phyloP scores from a whole-genome alignment of 2,797 vertebrate species.

The Coranthus polyacanthus region DNA sequence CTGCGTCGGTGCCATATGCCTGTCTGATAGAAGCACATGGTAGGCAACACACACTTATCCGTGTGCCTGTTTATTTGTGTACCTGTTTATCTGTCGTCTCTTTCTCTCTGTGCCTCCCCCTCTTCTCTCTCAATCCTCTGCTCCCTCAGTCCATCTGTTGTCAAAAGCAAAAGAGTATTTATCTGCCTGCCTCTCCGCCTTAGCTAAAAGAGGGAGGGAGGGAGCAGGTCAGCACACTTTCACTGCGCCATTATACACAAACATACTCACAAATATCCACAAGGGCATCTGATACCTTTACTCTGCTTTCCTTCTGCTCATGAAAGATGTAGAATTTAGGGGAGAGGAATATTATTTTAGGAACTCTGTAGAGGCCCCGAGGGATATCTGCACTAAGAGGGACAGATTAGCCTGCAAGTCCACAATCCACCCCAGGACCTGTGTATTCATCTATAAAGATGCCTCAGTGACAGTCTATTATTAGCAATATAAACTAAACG shows the following conservation, averaged over 20 bases:
- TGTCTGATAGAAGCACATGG: conserved; percentile 56
- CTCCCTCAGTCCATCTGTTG: conserved; percentile 61
- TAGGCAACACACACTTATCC: conserved; percentile 43
- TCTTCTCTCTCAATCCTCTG: conserved; percentile 27
- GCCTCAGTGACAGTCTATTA: conserved; percentile 59
- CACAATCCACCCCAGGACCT: conserved; percentile 44
- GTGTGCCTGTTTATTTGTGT: conserved; percentile 50
- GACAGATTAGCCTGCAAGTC: conserved; percentile 69
- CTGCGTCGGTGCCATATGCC: conserved; percentile 50
- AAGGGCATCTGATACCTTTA: conserved; percentile 62
- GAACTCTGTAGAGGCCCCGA: conserved; percentile 49
- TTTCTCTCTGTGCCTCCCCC: conserved; percentile 25
- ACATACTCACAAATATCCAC: conserved; percentile 14
- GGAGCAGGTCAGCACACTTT: conserved; percentile 40
- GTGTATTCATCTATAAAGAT: conserved; percentile 49
- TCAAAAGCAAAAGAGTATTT: conserved; percentile 49
- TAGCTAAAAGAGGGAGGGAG: conserved; percentile 23
- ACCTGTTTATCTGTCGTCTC: conserved; percentile 51
- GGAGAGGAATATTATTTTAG: conserved; percentile 65
- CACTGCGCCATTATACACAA: conserved; percentile 10
- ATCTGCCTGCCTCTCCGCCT: conserved; percentile 30
- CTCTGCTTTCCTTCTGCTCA: conserved; percentile 43
- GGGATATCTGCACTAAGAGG: conserved; percentile 63
- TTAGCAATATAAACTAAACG: conserved; percentile 62
- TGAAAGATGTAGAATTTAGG: conserved; percentile 69